A percentile compares a stretch with the other conserved stretches of the same genome.
Evolutionary conservation across 2,797 vertebrate genomes (phyloP).

Genomic region (Pangasius djambal): DNA sequence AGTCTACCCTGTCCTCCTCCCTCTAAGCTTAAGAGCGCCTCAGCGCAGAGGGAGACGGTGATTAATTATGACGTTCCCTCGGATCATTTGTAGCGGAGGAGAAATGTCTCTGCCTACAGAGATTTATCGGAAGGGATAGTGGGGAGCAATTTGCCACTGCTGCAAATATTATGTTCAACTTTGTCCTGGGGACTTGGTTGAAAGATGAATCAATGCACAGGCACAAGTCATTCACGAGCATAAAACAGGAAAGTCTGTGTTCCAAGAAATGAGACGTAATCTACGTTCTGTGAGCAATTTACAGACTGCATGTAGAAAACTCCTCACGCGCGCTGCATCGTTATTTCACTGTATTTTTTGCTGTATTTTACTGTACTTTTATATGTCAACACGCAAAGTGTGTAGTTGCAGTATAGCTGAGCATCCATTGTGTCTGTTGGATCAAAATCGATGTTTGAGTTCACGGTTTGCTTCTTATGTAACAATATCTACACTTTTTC

Average conservation of each 20-base stretch:
- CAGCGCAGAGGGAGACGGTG: constrained; percentile 61
- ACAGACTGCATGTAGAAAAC: constrained; percentile 63
- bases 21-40: constrained; percentile 64
- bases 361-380: neutral
- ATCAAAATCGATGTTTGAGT: neutral
- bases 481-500: neutral
- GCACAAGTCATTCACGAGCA: constrained; percentile 54
- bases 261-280: constrained; percentile 65
- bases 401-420: neutral
- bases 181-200: constrained; percentile 55
- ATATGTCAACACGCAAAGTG: too few species aligned
- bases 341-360: neutral
- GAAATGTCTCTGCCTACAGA: constrained; percentile 63
- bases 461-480: constrained; percentile 6
- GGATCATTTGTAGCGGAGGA: constrained; percentile 71
- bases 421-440: neutral
- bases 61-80: constrained; percentile 72
- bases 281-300: constrained; percentile 55
- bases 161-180: constrained; percentile 60
- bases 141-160: constrained; percentile 56
- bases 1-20: constrained; percentile 48
- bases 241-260: constrained; percentile 55
- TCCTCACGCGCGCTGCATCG: neutral
- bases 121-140: constrained; percentile 59
- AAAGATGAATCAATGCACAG: constrained; percentile 48